Evolutionary conservation across 2,113 vertebrate genomes (phyloP), one percentile per base, ranked within the genome.

Genomic region (Proterorhinus semilunaris): DNA sequence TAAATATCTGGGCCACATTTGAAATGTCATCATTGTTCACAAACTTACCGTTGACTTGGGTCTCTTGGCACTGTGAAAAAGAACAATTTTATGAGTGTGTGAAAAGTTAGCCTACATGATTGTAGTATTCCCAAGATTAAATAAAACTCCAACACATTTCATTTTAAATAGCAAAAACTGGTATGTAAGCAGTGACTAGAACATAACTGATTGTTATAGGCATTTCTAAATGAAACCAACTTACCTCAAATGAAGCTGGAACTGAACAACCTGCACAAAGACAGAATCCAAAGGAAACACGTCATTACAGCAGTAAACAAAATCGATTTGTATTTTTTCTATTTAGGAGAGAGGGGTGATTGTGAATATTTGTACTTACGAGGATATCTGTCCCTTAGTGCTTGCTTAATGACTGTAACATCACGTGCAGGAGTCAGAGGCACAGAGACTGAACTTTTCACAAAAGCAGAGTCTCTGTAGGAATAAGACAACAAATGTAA

Each of bases 31-130:
- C n/a, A 10, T 55, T 7, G 52, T 61, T 61, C 11, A 6, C 8
- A 44, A 55, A 79, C 86, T 79, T 72, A 88, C 86, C 83, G 45
- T 81, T 15, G 4, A 81, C 73, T 11, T 10, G 8, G 27, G 80
- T 86, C 16, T 70, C 36, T 48, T 72, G 66, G 78, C 86, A 88
- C 84, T 88, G 57, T 17, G 69, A n/a, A 49, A 54, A 55, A 21
- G 15, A 55, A 61, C 3, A 44, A 17, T 79, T 63, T 15, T 15
- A 82, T 16, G 53, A 1, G 6, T 4, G 49, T 55, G 48, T 16
- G 36, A 49, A 66, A n/a, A 10, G 49, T 12, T 16, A 46, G 21
- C 21, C 21, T 21, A 21, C 15, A 61, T 51, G 12, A 54, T 17
- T 6, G 42, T 42, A 27, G 49, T 1, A 16, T 17, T 9, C 6